A percentile compares a stretch with the other conserved stretches of the same genome.
Evolutionary conservation across 2,888 invertebrate genomes (phyloP).

Genomic region (Drosophila cracens): DNA sequence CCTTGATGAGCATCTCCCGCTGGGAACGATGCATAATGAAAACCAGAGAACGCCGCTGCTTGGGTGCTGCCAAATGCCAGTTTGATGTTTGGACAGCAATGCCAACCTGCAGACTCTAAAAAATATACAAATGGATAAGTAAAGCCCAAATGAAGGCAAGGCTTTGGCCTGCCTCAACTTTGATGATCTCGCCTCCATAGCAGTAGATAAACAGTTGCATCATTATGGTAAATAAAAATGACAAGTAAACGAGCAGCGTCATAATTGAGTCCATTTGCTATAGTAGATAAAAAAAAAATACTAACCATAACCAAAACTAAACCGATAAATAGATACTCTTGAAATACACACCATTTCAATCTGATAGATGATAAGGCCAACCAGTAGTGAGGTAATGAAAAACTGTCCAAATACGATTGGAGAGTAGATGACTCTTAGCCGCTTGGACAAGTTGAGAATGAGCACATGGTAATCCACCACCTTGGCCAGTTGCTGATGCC

Average conservation of each 20-base stretch:
- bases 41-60: slow-evolving; percentile 68
- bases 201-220: slow-evolving; percentile 83
- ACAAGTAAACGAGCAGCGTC: slow-evolving; percentile 69
- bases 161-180: slow-evolving; percentile 70
- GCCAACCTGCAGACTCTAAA: slow-evolving; percentile 77
- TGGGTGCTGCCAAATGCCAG: slow-evolving; percentile 79
- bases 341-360: slow-evolving; percentile 71
- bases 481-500: slow-evolving; percentile 46
- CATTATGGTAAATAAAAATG: slow-evolving; percentile 79
- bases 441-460: slow-evolving; percentile 66
- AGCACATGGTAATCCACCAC: slow-evolving; percentile 74
- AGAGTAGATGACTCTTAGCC: slow-evolving; percentile 70
- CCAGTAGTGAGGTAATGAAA: slow-evolving; percentile 82
- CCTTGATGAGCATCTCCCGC: slow-evolving; percentile 74
- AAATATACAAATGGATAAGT: background rate
- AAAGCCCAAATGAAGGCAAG: background rate
- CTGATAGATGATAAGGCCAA: slow-evolving; percentile 83
- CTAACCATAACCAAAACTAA: too few species aligned
- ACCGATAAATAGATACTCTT: background rate
- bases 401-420: slow-evolving; percentile 83
- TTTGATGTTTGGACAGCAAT: slow-evolving; percentile 75
- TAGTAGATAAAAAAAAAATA: background rate
- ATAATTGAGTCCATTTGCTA: slow-evolving; percentile 75
- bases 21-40: slow-evolving; percentile 79
- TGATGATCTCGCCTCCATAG: slow-evolving; percentile 83